phyloP scores from a whole-genome alignment of 2,113 vertebrate species.

The Neolamprologus tretocephalus region DNA sequence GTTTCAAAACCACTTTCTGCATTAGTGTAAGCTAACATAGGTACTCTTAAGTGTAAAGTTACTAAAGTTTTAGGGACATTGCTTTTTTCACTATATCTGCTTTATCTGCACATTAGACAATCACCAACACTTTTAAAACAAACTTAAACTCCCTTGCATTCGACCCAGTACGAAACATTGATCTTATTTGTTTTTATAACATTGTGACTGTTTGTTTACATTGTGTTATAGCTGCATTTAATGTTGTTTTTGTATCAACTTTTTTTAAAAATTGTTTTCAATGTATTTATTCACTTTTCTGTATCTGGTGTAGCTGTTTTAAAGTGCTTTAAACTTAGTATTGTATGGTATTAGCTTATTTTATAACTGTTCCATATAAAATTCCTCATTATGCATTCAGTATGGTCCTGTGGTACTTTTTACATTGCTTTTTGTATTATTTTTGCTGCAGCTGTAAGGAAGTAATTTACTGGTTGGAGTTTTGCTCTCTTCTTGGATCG shows the following conservation, averaged over 20 bases:
- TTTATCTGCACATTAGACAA: background rate
- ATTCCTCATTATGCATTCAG: background rate
- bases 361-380: background rate
- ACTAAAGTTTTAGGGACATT: background rate
- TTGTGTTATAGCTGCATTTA: background rate
- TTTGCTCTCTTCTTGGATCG: background rate
- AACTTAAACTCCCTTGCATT: background rate
- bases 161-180: background rate
- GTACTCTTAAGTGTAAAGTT: background rate
- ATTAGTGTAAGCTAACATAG: background rate
- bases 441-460: background rate
- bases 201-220: background rate
- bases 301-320: background rate
- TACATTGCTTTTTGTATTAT: rapidly evolving
- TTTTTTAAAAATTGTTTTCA: rapidly evolving
- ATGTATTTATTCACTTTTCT: background rate
- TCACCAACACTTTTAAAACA: background rate
- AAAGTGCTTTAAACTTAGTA: background rate
- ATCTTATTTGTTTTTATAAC: background rate
- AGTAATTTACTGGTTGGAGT: background rate
- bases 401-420: background rate
- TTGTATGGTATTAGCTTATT: background rate
- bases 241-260: background rate
- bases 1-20: background rate
- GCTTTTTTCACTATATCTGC: background rate